Conservation (phyloP, 2,113 vertebrate species). For the Psephotus haematonotus region DNA sequence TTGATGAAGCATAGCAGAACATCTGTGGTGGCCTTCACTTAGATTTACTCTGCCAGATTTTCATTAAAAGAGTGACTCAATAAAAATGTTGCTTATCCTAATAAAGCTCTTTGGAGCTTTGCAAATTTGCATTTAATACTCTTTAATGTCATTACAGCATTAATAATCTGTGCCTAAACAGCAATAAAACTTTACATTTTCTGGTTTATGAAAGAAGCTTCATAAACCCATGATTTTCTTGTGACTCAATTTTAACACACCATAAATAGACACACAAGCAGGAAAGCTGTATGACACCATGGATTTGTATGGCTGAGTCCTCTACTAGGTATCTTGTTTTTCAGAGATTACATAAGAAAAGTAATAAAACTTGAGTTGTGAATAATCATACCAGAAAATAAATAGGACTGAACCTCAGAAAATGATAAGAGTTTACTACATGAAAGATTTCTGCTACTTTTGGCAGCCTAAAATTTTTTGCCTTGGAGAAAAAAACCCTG, state of each 20-base stretch:
- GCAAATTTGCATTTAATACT: constrained; percentile 74
- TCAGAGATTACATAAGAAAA: background rate
- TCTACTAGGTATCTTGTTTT: background rate
- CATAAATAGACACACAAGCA: constrained; percentile 22
- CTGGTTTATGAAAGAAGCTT: constrained; percentile 62
- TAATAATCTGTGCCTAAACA: constrained; percentile 76
- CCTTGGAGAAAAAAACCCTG: background rate
- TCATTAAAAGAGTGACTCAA: constrained; percentile 72
- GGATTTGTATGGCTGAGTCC: background rate
- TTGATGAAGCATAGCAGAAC: constrained; percentile 39
- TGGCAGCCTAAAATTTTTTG: background rate
- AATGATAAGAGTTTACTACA: background rate
- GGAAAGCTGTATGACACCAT: background rate
- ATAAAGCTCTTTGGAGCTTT: constrained; percentile 70
- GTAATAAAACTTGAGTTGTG: background rate
- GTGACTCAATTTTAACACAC: constrained; percentile 20
- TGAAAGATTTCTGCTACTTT: background rate
- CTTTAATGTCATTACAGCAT: constrained; percentile 71
- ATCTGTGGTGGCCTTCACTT: constrained; percentile 59
- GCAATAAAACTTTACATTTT: constrained; percentile 63
- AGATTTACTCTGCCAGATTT: constrained; percentile 70
- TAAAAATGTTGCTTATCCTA: constrained; percentile 71
- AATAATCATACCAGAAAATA: background rate
- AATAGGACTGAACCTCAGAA: background rate
- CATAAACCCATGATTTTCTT: constrained; percentile 22